Evolutionary conservation across 2,797 vertebrate species (phyloP).

Genomic region (Menidia menidia): DNA sequence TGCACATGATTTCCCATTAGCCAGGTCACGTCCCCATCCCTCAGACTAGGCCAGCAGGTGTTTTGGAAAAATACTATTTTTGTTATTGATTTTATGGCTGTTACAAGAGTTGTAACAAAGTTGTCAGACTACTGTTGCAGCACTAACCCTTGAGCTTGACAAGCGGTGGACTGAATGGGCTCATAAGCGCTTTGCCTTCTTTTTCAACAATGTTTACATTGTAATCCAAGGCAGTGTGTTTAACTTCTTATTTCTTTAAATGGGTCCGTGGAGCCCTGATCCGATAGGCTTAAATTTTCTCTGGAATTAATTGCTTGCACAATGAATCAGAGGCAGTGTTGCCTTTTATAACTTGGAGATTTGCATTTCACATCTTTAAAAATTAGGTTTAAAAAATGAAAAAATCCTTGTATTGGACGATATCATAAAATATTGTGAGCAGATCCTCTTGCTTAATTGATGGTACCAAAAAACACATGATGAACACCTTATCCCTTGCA

Average conservation of each 20-base stretch:
- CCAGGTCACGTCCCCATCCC: conserved; percentile 17
- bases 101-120: conserved; percentile 51
- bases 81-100: conserved; percentile 62
- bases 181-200: conserved; percentile 16
- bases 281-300: background rate
- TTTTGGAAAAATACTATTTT: conserved; percentile 40
- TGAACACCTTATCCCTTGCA: background rate
- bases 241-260: conserved; percentile 10
- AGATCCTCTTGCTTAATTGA: background rate
- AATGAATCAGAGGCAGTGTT: background rate
- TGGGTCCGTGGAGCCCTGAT: background rate
- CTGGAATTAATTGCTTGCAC: conserved; percentile 1
- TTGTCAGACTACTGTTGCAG: conserved; percentile 34
- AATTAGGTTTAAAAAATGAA: no score
- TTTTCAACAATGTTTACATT: conserved; percentile 7
- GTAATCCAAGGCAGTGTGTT: background rate
- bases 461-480: background rate
- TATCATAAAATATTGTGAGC: no score
- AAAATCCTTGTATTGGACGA: no score
- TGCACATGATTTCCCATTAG: conserved; percentile 20
- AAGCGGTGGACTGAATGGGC: conserved; percentile 1
- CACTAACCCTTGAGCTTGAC: conserved; percentile 32
- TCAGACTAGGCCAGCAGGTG: conserved; percentile 13
- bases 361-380: no score
- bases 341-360: no score